These are phyloP conservation scores for Microplitis deprimator DNA, from an alignment of 2,888 invertebrate species.

Conservation along the genomic window DNA sequence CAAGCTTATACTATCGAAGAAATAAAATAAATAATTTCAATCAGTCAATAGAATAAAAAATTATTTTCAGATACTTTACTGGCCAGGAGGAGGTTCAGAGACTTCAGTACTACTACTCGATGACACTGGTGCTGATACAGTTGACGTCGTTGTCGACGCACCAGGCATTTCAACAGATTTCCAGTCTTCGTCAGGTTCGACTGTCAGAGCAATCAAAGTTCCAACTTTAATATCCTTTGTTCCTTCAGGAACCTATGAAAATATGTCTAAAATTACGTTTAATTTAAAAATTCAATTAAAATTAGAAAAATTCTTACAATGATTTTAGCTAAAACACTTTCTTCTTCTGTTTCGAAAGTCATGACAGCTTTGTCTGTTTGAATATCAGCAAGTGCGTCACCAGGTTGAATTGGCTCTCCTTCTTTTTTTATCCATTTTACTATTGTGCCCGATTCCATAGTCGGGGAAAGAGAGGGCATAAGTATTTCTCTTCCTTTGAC, in stretches of 20 bases:
- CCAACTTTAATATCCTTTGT: conserved; percentile 75
- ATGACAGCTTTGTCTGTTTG: conserved; percentile 79
- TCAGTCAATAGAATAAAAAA: neutral
- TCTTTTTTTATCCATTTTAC: conserved; percentile 75
- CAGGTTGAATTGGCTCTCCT: conserved; percentile 74
- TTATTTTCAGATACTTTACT: conserved; percentile 52
- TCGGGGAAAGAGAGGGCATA: conserved; percentile 78
- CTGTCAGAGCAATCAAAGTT: conserved; percentile 76
- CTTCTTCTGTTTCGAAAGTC: conserved; percentile 76
- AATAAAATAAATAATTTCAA: neutral
- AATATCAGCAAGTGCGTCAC: conserved; percentile 78
- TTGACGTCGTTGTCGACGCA: conserved; percentile 41
- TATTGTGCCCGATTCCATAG: conserved; percentile 77
- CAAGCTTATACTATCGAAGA: neutral
- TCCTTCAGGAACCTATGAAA: conserved; percentile 72
- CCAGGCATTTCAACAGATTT: conserved; percentile 71
- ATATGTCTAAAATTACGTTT: conserved; percentile 13
- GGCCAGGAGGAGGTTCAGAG: conserved; percentile 62
- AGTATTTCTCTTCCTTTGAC: conserved; percentile 70
- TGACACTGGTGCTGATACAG: conserved; percentile 38
- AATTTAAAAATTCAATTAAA: neutral
- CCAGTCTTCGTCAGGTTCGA: conserved; percentile 78
- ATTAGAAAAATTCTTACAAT: conserved; percentile 67
- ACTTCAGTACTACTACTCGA: conserved; percentile 44
- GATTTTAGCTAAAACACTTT: conserved; percentile 77